A percentile compares a stretch with the other conserved stretches of the same genome.
Conservation (phyloP, 2,888 invertebrate genomes). For the Calameuta filiformis region DNA sequence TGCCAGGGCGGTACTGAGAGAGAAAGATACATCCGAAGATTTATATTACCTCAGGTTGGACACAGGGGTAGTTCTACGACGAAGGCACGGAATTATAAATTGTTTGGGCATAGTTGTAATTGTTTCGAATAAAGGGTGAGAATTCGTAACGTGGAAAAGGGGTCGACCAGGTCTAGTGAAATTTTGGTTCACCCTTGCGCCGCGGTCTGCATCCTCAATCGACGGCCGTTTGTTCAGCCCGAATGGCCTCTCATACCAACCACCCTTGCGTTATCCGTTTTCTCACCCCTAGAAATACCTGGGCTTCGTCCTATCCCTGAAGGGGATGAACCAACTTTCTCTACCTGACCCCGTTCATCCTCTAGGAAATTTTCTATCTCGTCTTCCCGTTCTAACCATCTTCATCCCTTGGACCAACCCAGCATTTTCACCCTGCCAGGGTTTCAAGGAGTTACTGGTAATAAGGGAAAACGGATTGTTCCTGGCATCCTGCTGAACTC, state of each 20-base stretch:
- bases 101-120: conserved; percentile 59
- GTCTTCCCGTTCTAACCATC: background rate
- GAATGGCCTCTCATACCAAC: background rate
- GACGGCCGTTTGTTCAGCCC: conserved; percentile 14
- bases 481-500: conserved; percentile 14
- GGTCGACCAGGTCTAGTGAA: background rate
- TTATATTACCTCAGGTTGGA: background rate
- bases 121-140: conserved; percentile 40
- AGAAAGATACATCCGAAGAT: conserved; percentile 19
- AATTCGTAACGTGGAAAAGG: conserved; percentile 3
- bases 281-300: background rate
- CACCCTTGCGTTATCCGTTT: background rate
- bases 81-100: conserved; percentile 53
- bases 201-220: conserved; percentile 18
- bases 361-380: background rate
- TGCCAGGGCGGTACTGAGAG: conserved; percentile 26
- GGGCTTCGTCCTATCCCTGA: background rate
- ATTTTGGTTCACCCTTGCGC: background rate
- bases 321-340: background rate
- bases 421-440: background rate
- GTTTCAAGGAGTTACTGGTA: conserved; percentile 22
- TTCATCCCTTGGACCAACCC: background rate
- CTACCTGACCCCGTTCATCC: background rate
- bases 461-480: conserved; percentile 34
- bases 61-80: background rate